A percentile compares a stretch with the other conserved stretches of the same genome.
Conservation (phyloP, 2,888 invertebrate genomes). For the Drosophila multiciliata region DNA sequence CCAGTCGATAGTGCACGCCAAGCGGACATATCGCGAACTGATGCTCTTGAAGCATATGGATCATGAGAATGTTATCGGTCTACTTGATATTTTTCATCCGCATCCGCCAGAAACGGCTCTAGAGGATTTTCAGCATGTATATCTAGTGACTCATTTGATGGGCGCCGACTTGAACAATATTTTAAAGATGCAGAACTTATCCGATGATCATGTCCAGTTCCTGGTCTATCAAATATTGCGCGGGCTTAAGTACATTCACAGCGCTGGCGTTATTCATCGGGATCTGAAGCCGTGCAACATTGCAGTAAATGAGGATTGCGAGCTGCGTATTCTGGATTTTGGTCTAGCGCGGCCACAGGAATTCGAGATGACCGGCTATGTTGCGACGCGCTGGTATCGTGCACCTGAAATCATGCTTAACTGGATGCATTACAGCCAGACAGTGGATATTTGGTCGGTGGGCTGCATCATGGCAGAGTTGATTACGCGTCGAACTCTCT, state of each 20-base stretch:
- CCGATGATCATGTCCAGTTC: conserved; percentile 99
- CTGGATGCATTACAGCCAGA: conserved; percentile 99
- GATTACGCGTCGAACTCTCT: conserved; percentile 95
- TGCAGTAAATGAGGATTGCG: conserved; percentile 99
- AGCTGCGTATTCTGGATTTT: conserved; percentile 98
- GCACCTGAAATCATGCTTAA: conserved; percentile 99
- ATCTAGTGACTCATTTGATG: conserved; percentile 98
- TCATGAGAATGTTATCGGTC: conserved; percentile 98
- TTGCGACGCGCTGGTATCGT: conserved; percentile 96
- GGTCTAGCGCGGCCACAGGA: conserved; percentile 98
- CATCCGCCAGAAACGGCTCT: conserved; percentile 87
- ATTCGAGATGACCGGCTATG: conserved; percentile 99
- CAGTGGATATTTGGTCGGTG: conserved; percentile 99
- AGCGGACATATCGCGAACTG: conserved; percentile 97
- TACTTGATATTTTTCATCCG: conserved; percentile 98
- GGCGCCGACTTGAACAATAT: conserved; percentile 99
- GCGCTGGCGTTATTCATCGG: conserved; percentile 98
- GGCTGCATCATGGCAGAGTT: conserved; percentile 99
- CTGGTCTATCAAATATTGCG: conserved; percentile 99
- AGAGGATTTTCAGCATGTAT: conserved; percentile 97
- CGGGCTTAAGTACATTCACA: conserved; percentile 98
- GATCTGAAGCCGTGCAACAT: conserved; percentile 99
- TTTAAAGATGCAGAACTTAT: conserved; percentile 97
- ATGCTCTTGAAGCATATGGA: conserved; percentile 99
- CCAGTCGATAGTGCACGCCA: conserved; percentile 98